Percentiles rank a stretch among this genome's conserved stretches.
These are phyloP conservation scores for Eupithecia exiguata DNA, from an alignment of 2,888 invertebrate species.

Conservation along the genomic window DNA sequence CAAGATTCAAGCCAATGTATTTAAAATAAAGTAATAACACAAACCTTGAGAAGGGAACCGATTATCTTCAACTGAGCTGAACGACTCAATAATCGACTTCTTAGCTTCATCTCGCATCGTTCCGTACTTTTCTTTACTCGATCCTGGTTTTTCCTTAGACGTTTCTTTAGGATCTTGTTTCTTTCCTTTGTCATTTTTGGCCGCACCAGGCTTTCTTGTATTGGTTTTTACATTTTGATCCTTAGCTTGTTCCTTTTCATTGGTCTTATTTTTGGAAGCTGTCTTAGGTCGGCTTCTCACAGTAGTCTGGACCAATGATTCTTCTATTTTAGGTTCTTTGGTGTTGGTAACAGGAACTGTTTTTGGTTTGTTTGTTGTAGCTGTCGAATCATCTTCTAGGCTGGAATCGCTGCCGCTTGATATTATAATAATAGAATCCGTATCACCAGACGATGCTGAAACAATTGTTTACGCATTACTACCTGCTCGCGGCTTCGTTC, in stretches of 20 bases:
- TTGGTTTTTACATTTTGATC: background rate
- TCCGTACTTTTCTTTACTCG: slow-evolving; percentile 41
- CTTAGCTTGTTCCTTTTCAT: slow-evolving; percentile 4
- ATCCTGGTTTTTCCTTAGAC: slow-evolving; percentile 25
- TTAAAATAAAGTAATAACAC: background rate
- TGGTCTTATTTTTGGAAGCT: background rate
- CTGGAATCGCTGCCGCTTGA: slow-evolving; percentile 56
- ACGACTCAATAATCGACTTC: slow-evolving; percentile 65
- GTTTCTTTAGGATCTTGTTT: background rate
- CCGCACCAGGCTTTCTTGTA: slow-evolving; percentile 8
- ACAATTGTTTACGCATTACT: slow-evolving; percentile 17
- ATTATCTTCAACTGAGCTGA: slow-evolving; percentile 69
- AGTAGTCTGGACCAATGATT: background rate
- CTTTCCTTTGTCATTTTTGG: background rate
- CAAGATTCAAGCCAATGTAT: background rate
- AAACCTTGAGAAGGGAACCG: slow-evolving; percentile 77
- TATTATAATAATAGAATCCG: slow-evolving; percentile 58
- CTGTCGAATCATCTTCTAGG: slow-evolving; percentile 41
- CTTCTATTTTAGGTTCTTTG: slow-evolving; percentile 33
- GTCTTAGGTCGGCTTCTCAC: background rate
- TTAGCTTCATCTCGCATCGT: slow-evolving; percentile 61
- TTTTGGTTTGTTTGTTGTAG: slow-evolving; percentile 37
- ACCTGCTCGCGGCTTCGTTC: background rate
- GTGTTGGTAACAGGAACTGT: slow-evolving; percentile 37
- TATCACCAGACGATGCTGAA: slow-evolving; percentile 65